Conservation (phyloP, 2,888 invertebrate species). For the Cyaniris semiargus region DNA sequence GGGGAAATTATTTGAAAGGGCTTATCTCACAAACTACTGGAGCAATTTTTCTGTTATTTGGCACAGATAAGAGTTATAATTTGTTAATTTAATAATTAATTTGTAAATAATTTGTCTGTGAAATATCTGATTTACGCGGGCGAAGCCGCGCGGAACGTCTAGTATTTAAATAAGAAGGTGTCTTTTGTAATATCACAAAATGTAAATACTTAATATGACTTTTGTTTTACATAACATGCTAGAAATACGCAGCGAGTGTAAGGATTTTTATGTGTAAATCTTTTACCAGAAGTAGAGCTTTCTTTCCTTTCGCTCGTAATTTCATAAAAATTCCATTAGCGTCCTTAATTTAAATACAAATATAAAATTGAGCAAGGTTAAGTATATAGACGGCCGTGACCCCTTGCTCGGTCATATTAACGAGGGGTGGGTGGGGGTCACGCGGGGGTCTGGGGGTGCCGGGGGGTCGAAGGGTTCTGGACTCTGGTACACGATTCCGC, state of each 20-base stretch:
- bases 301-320: neutral
- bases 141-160: too few species aligned
- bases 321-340: neutral
- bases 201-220: neutral
- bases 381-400: constrained; percentile 65
- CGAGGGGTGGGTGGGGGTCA: constrained; percentile 44
- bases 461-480: constrained; percentile 48
- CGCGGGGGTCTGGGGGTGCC: neutral
- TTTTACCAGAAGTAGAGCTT: neutral
- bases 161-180: neutral
- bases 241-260: neutral
- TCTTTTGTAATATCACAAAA: neutral
- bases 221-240: neutral
- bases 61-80: too few species aligned
- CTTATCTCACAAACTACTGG: too few species aligned
- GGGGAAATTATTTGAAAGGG: too few species aligned
- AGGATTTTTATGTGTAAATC: neutral
- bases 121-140: too few species aligned
- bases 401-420: constrained; percentile 65
- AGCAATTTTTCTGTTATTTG: too few species aligned
- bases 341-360: constrained; percentile 8
- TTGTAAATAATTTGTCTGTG: too few species aligned
- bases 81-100: too few species aligned
- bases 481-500: constrained; percentile 42
- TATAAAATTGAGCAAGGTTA: constrained; percentile 38